Evolutionary conservation across 2,113 vertebrate genomes (phyloP).

Genomic region (Thinocorus orbignyianus): DNA sequence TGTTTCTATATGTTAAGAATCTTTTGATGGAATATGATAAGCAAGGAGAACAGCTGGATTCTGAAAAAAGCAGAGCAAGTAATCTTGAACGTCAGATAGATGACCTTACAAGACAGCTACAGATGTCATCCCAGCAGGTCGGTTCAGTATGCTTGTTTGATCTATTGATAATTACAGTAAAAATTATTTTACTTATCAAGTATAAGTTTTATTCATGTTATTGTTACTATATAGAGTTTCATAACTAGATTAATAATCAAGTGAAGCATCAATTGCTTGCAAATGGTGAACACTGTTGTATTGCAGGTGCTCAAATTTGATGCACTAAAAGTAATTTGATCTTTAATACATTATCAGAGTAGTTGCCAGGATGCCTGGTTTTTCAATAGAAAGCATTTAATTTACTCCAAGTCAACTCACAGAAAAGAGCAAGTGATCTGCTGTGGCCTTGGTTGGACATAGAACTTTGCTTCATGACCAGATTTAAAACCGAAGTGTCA

Average conservation of each 20-base stretch:
- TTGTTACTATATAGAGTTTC: background rate
- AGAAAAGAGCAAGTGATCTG: background rate
- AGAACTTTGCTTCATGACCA: background rate
- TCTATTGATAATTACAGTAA: background rate
- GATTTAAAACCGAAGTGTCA: background rate
- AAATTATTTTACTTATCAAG: background rate
- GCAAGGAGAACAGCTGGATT: slow-evolving; percentile 90
- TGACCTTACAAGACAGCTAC: slow-evolving; percentile 87
- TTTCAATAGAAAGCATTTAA: background rate
- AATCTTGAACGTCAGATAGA: slow-evolving; percentile 84
- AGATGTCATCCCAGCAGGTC: slow-evolving; percentile 84
- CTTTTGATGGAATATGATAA: slow-evolving; percentile 91
- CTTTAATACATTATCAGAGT: too few relatives aligned
- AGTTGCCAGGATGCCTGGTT: background rate
- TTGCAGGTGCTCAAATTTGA: too few relatives aligned
- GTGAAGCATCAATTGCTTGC: too few relatives aligned
- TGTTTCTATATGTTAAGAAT: slow-evolving; percentile 79
- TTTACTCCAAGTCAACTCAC: background rate
- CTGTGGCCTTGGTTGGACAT: background rate
- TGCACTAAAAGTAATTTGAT: too few relatives aligned
- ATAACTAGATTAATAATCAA: too few relatives aligned
- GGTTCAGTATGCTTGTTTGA: background rate
- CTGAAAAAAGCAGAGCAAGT: slow-evolving; percentile 81
- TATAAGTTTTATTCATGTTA: background rate
- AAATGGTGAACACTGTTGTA: too few relatives aligned